These are phyloP conservation scores for Sycophila texana DNA, from an alignment of 2,888 invertebrate species.

Conservation along the genomic window DNA sequence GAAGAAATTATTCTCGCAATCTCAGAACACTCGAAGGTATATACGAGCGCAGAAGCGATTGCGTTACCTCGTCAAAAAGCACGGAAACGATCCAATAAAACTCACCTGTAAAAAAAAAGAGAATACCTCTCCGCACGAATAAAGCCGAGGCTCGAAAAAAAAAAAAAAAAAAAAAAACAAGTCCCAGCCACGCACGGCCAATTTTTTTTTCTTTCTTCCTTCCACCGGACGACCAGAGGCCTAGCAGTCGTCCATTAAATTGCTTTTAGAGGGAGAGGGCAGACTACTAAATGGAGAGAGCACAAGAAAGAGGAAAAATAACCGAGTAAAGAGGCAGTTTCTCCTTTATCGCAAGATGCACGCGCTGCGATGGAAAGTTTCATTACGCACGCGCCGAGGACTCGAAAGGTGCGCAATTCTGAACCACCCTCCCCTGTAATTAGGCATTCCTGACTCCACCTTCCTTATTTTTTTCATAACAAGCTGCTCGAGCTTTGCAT, in stretches of 20 bases:
- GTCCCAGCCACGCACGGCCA: neutral
- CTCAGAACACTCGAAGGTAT: too few relatives aligned
- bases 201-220: neutral
- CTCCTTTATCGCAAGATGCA: constrained; percentile 24
- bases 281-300: neutral
- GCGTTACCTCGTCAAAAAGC: neutral
- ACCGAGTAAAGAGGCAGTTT: neutral
- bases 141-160: neutral
- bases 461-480: neutral
- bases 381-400: constrained; percentile 3
- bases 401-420: neutral
- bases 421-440: neutral
- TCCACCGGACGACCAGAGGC: neutral
- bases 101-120: neutral
- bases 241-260: constrained; percentile 38
- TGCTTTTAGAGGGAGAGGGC: constrained; percentile 32
- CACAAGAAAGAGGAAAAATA: neutral
- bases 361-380: constrained; percentile 37
- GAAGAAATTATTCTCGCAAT: too few relatives aligned
- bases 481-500: neutral
- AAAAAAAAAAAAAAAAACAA: neutral
- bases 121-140: neutral
- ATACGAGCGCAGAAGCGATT: neutral
- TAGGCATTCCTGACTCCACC: constrained; percentile 18
- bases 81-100: neutral